Percentiles rank a stretch among this genome's conserved stretches.
These are phyloP conservation scores for Prietella phreatophila DNA, from an alignment of 2,113 vertebrate genomes.

Conservation along the genomic window DNA sequence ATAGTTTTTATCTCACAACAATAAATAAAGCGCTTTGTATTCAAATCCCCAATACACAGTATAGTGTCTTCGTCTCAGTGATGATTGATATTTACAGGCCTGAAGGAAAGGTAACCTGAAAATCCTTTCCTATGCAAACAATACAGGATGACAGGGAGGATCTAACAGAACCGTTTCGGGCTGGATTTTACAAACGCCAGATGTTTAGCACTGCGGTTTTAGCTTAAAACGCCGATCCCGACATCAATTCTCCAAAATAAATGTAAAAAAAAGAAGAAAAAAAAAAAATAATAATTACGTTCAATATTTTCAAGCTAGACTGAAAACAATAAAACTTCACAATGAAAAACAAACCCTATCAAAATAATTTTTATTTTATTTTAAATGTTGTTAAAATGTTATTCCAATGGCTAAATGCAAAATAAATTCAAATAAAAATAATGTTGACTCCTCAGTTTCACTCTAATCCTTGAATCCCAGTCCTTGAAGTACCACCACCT, in stretches of 20 bases:
- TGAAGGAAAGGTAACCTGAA: not conserved
- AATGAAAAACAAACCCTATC: too few relatives aligned
- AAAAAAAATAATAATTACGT: not conserved
- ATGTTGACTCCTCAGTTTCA: not conserved
- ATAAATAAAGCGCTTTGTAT: not conserved
- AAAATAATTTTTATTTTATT: too few relatives aligned
- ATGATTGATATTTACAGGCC: conserved; percentile 1
- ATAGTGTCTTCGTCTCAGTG: not conserved
- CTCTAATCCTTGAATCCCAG: not conserved
- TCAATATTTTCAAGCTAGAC: not conserved
- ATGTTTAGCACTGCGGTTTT: not conserved
- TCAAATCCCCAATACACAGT: not conserved
- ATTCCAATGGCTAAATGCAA: not conserved
- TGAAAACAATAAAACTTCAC: not conserved
- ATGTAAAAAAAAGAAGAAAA: not conserved
- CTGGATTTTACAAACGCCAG: not conserved
- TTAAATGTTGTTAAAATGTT: too few relatives aligned
- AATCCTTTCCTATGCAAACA: not conserved
- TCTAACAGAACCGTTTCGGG: not conserved
- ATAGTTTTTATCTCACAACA: not conserved
- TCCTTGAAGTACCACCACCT: not conserved
- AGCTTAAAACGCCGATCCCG: not conserved
- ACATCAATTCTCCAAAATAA: not conserved
- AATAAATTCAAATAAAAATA: not conserved
- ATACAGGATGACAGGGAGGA: not conserved